Evolutionary conservation across 2,113 vertebrate genomes (phyloP).

Genomic region (Oryzias woworae): DNA sequence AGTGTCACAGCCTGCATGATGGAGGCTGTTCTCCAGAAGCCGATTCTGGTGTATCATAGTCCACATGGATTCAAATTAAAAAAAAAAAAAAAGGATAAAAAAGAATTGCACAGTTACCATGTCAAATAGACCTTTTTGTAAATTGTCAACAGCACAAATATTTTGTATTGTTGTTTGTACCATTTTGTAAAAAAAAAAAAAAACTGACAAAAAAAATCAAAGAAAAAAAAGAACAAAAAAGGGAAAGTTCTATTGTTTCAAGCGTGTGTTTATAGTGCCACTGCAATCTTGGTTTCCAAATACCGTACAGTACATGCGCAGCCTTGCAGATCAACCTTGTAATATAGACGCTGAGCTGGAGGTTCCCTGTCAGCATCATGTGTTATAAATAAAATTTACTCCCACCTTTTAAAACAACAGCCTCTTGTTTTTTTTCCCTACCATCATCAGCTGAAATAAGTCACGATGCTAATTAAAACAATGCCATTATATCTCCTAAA

Average conservation of each 20-base stretch:
- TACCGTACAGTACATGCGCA: slow-evolving; percentile 79
- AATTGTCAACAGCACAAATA: slow-evolving; percentile 97
- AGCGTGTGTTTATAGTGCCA: slow-evolving; percentile 89
- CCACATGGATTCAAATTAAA: slow-evolving; percentile 64
- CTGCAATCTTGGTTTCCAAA: slow-evolving; percentile 84
- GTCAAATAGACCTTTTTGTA: slow-evolving; percentile 87
- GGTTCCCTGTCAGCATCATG: slow-evolving; percentile 74
- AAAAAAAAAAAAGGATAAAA: slow-evolving; percentile 53
- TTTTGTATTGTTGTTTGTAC: slow-evolving; percentile 99
- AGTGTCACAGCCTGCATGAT: slow-evolving; percentile 86
- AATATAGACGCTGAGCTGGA: slow-evolving; percentile 78
- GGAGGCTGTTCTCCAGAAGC: slow-evolving; percentile 78
- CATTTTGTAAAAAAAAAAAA: slow-evolving; percentile 89
- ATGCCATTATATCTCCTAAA: too few relatives aligned
- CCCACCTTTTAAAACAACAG: slow-evolving; percentile 75
- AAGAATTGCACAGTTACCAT: slow-evolving; percentile 74
- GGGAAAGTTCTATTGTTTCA: slow-evolving; percentile 81
- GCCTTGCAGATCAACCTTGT: slow-evolving; percentile 84
- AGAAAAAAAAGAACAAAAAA: slow-evolving; percentile 53
- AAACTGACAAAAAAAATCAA: slow-evolving; percentile 5
- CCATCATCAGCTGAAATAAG: too few relatives aligned
- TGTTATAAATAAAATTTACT: slow-evolving; percentile 82
- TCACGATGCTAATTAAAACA: too few relatives aligned
- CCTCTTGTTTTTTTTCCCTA: slow-evolving; percentile 33
- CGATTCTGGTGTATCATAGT: slow-evolving; percentile 73